Base-by-base conservation (phyloP, 2,888 invertebrate species). In the Clepsis dumicolana region DNA sequence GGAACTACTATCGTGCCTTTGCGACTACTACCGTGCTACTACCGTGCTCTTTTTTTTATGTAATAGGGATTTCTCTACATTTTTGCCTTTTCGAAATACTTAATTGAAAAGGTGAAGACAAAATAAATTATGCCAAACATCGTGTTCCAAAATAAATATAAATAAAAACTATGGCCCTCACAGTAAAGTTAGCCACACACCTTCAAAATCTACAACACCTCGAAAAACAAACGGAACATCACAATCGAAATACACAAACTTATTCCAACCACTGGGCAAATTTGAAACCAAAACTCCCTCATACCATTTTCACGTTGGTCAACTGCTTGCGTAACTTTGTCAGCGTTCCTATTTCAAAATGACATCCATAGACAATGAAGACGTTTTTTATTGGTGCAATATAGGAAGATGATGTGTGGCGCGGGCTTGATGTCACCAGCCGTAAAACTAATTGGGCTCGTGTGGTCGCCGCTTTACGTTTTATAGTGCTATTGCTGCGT, bases 401-500 rank as follows among this genome's bases (percentile, higher is more conserved):
- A 48, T 48, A 53, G 32, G 52, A 68, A 64, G 53, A 68, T 65
- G 64, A 69, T 64, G 69, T 69, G 69, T 65, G 35, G 63, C 62
- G 25, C 35, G 41, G 48, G 54, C 54, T 16, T n/a, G 35, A 27
- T 67, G 67, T 68, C 67, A 38, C 61, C 48, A 25, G 62, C 56
- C 72, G 76, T 87, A 86, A 83, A 87, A 78, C 80, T 86, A 85
- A 87, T 87, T 87, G 85, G 85, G 75, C 81, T 82, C 63, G 64
- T 78, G 76, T 84, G 84, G 78, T 80, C 72, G 74, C 71, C 56
- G 70, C 79, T 73, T 71, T 64, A 73, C 75, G 69, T 84, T n/a
- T 85, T 85, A 84, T 79, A 73, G 73, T 73, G 29, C 5, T 61
- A 61, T 44, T 29, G 25, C 59, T 68, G 68, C 57, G 68, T 68